phyloP scores from a whole-genome alignment of 2,797 vertebrate genomes.

The Crenichthys baileyi region DNA sequence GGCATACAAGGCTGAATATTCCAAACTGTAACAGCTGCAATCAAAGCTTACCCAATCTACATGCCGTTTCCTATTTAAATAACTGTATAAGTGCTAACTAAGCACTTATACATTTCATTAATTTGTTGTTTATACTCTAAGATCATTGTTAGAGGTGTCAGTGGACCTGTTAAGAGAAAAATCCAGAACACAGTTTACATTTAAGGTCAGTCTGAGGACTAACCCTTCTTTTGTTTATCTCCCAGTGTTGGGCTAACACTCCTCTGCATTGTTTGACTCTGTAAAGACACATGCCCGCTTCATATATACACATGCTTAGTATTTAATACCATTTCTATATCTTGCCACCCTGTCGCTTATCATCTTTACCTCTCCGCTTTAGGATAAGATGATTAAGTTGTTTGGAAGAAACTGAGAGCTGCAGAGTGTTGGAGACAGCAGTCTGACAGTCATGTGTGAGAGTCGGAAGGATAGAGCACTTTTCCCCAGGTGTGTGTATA shows the following conservation, averaged over 20 bases:
- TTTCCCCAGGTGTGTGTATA: constrained; percentile 77
- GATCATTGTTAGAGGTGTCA: constrained; percentile 31
- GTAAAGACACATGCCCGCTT: constrained; percentile 31
- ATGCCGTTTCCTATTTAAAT: not conserved
- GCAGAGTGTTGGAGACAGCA: constrained; percentile 20
- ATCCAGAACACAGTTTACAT: constrained; percentile 11
- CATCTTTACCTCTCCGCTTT: constrained; percentile 48
- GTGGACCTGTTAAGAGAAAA: constrained; percentile 18
- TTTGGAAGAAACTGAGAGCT: constrained; percentile 39
- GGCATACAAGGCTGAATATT: not conserved
- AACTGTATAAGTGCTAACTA: too few relatives aligned
- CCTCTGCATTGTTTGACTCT: constrained; percentile 26
- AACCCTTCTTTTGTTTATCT: constrained; percentile 29
- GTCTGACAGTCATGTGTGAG: constrained; percentile 63
- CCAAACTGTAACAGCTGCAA: not conserved
- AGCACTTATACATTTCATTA: constrained; percentile 17
- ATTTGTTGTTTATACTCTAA: constrained; percentile 30
- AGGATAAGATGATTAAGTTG: constrained; percentile 70
- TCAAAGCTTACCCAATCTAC: not conserved
- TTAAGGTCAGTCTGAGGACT: constrained; percentile 26
- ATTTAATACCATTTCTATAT: constrained; percentile 57
- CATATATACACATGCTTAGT: constrained; percentile 37
- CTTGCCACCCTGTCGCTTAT: constrained; percentile 52
- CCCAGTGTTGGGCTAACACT: constrained; percentile 76
- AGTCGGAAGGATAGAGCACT: constrained; percentile 69